Evolutionary conservation across 2,113 vertebrate species (phyloP), one percentile per base, ranked within the genome.

Genomic region (Odocoileus virginianus): DNA sequence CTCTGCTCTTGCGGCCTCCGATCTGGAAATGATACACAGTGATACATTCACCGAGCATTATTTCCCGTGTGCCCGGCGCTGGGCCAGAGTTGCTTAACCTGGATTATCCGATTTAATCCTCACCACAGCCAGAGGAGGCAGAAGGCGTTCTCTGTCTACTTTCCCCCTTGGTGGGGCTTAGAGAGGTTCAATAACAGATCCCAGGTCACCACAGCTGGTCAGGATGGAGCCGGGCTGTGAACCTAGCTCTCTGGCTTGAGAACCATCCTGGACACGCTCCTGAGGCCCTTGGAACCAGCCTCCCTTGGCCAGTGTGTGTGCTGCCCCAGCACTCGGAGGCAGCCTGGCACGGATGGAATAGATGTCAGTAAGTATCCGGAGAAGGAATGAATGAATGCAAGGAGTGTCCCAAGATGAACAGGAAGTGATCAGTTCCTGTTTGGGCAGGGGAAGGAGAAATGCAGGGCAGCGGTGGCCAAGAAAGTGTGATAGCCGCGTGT

Each of bases 271-370:
- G 87, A 6, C 7, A 1, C 16, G 6, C 19, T 43, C 36, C 54
- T 3, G 55, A 9, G 33, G 33, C 2, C n/a, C 50, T 58, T 4
- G 33, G 82, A 54, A 1, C 2, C 61, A 19, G 15, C 17, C 36
- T 12, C 16, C 2, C 0, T 3, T 50, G 60, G 57, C 2, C 16
- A 6, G 50, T 16, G 19, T 30, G 74, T 10, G 16, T 0, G 2
- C 47, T 23, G 52, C 50, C 57, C 40, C 19, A 1, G 52, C 6
- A 0, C 30, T 21, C 0, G 28, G 28, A n/a, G 36, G 25, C 23
- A 82, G 30, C 55, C 71, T 30, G 76, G 43, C 76, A 76, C 4
- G 1, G 30, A 82, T 16, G 3, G n/a, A 64, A 23, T 4, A 16
- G 91, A 61, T 10, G 27, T 85, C 64, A 43, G 36, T 17, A 6